Conservation (phyloP, 2,888 invertebrate genomes). For the Pachydiplax longipennis region DNA sequence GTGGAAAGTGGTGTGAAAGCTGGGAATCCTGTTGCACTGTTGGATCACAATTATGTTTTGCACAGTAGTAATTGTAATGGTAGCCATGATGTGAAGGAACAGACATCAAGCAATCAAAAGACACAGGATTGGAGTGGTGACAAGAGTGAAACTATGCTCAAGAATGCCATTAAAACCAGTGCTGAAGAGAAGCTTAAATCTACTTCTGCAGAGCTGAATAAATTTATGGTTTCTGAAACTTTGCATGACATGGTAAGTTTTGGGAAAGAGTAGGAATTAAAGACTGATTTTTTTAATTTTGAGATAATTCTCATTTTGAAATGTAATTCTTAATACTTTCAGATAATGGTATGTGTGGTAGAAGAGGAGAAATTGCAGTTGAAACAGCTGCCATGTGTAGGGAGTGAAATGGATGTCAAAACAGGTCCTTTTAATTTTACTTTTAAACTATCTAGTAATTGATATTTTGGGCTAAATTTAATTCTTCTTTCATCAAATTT, state of each 20-base stretch:
- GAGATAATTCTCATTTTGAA: not conserved
- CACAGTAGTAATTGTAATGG: not conserved
- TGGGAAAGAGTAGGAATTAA: not conserved
- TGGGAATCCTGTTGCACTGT: not conserved
- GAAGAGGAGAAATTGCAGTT: slow-evolving; percentile 45
- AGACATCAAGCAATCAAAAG: not conserved
- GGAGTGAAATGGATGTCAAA: slow-evolving; percentile 52
- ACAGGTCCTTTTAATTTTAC: slow-evolving; percentile 48
- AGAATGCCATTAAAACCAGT: slow-evolving; percentile 15
- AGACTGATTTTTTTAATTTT: not conserved
- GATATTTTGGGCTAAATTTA: not conserved
- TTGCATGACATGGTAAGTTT: slow-evolving; percentile 48
- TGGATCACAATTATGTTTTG: slow-evolving; percentile 36
- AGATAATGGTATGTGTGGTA: slow-evolving; percentile 49
- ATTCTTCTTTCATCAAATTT: not conserved
- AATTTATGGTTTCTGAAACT: slow-evolving; percentile 48
- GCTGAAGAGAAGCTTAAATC: slow-evolving; percentile 2
- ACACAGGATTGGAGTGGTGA: slow-evolving; percentile 3
- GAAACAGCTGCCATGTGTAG: slow-evolving; percentile 51
- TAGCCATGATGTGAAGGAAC: not conserved
- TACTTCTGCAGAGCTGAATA: slow-evolving; percentile 45
- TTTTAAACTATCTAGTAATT: slow-evolving; percentile 48
- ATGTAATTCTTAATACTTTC: not conserved
- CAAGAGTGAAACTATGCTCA: not conserved
- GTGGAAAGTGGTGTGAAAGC: not conserved